Base-by-base conservation (phyloP, 2,113 vertebrate genomes). In the Bujurquina vittata region DNA sequence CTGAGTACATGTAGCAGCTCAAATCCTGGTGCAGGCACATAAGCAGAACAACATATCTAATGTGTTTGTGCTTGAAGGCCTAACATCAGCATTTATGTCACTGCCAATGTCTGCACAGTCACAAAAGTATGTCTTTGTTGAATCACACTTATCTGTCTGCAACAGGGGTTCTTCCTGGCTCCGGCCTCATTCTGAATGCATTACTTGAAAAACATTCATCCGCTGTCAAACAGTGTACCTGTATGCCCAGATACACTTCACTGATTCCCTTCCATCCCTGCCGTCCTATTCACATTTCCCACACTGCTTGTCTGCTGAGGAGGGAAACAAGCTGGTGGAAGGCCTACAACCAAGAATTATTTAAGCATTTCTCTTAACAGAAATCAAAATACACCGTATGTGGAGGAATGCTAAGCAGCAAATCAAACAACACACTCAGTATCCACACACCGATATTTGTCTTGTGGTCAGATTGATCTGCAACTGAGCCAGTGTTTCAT, bases 171-270 rank as follows among this genome's bases (percentile, higher is more conserved):
- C 49, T 69, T 52, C 43, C 29, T 29, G 43, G 65, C 65, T 69
- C 29, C 65, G 52, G 3, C 65, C 23, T 20, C 23, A 29, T 49
- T 29, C 65, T 69, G 23, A 69, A 69, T 49, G 29, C 23, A 52
- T 69, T 69, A 31, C 23, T 31, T 9, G 26, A 52, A 69, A 69
- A 69, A 26, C 43, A 69, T 31, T 69, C 43, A 69, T 69, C 65
- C 65, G 23, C 49, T 69, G 65, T 69, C 65, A 69, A 69, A 46
- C 65, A 69, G 23, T 52, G 31, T 20, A 69, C 65, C 65, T 69
- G 65, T 49, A 69, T 18, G 15, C 15, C 40, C 5, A 69, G 65
- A 69, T 49, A 69, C 43, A 69, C 63, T 52, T 69, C 43, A 69
- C 23, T 31, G 65, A 20, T 3, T 69, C 65, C 2, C 26, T 69